These are phyloP conservation scores for Poeciliopsis prolifica DNA, from an alignment of 2,113 vertebrate species.

Conservation along the genomic window DNA sequence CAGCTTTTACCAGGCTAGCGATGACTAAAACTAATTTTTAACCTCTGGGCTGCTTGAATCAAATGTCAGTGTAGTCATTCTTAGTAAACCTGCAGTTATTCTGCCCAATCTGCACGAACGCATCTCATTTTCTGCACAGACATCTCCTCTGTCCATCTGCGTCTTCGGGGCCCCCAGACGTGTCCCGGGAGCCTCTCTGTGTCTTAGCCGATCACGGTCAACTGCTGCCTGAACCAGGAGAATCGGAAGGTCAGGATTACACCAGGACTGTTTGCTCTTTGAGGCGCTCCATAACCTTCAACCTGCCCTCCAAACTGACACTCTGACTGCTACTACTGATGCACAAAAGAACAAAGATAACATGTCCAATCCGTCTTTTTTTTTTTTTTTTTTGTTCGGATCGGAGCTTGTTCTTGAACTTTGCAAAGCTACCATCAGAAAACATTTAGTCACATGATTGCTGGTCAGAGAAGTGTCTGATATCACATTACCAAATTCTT, in stretches of 20 bases:
- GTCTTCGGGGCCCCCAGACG: constrained; percentile 44
- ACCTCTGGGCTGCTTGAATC: background rate
- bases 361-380: constrained; percentile 16
- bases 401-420: background rate
- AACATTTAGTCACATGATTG: constrained; percentile 55
- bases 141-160: background rate
- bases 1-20: too few species aligned
- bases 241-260: constrained; percentile 69
- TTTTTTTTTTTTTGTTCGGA: too few species aligned
- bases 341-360: constrained; percentile 4
- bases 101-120: background rate
- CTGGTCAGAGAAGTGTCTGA: constrained; percentile 10
- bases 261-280: constrained; percentile 55
- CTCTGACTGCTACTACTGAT: constrained; percentile 36
- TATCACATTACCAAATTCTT: background rate
- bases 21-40: background rate
- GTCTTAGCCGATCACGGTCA: constrained; percentile 69
- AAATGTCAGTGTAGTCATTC: background rate
- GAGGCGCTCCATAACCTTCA: constrained; percentile 52
- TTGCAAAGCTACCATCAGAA: constrained; percentile 46
- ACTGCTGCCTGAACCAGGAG: constrained; percentile 38
- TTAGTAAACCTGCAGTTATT: background rate
- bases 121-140: background rate
- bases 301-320: constrained; percentile 62
- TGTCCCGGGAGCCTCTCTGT: constrained; percentile 39